These are phyloP conservation scores for Rhinoraja longicauda DNA, from an alignment of 2,797 vertebrate genomes.

Conservation along the genomic window DNA sequence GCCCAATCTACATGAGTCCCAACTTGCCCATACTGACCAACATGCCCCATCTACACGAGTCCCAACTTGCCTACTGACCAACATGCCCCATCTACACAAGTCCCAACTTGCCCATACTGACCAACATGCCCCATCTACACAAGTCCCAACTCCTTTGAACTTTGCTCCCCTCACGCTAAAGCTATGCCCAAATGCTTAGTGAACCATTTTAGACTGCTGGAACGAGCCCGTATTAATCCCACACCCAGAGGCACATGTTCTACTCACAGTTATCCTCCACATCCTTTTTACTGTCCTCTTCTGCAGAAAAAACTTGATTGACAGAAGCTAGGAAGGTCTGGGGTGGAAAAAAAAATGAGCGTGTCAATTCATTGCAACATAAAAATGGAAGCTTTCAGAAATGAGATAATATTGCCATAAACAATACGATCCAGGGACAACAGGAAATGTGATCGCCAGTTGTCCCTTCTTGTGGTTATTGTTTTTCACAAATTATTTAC, in stretches of 20 bases:
- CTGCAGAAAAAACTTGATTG: constrained; percentile 91
- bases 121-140: too few species aligned
- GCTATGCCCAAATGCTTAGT: not conserved
- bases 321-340: constrained; percentile 81
- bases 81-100: too few species aligned
- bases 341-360: constrained; percentile 45
- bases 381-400: not conserved
- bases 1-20: too few species aligned
- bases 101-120: too few species aligned
- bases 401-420: not conserved
- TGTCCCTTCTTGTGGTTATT: not conserved
- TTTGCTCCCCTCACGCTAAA: too few species aligned
- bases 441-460: not conserved
- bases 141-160: too few species aligned
- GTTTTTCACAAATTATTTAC: too few species aligned
- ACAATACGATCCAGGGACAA: not conserved
- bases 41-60: too few species aligned
- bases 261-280: constrained; percentile 95
- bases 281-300: constrained; percentile 89
- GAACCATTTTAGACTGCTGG: not conserved
- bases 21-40: too few species aligned
- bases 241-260: not conserved
- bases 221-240: too few species aligned
- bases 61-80: too few species aligned
- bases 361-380: not conserved